Base-by-base conservation (phyloP, 1,140 invertebrate genomes). In the Steinernema feltiae region DNA sequence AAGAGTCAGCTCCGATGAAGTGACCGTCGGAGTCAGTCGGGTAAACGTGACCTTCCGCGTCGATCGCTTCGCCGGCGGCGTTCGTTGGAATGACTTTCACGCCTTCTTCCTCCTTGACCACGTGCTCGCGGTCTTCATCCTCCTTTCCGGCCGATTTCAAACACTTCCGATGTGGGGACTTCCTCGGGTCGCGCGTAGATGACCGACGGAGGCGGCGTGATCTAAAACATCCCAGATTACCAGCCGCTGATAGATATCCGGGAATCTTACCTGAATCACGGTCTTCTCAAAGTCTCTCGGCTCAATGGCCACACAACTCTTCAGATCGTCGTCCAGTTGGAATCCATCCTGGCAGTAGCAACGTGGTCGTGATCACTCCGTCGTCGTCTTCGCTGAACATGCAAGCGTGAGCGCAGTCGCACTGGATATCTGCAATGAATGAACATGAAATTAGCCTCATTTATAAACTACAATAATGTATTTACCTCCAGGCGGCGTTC, bases 381-480 rank as follows among this genome's bases (percentile, higher is more conserved):
- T 78, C 78, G 24, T 73, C 76, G 70, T 85, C 77, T 48, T 79
- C 77, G 63, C 77, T 78, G 32, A 85, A 77, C 27, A 79, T 76
- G 71, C 84, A 85, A 12, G 81, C 84, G 70, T 85, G 84, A 21
- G 81, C 81, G 77, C 84, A 85, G 70, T 86, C 83, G 73, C 84
- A 85, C 17, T 79, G 69, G n/a, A 84, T 75, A 74, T 85, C 84
- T 84, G 32, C 2, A 82, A 72, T 77, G n/a, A n/a, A 31, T 41
- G n/a, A 69, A 75, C 1, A 32, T 78, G 63, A 32, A n/a, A 29
- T 53, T 74, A 15, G 2, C 1, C 27, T 18, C 7, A 30, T 71
- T 0, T 78, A 18, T 32, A 1, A 41, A 0, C 18, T 35, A 1
- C 30, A 41, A 30, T 1, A 18, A 21, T 32, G n/a, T 63, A 69